phyloP scores from a whole-genome alignment of 2,113 vertebrate species.

The Xiphophorus hellerii region DNA sequence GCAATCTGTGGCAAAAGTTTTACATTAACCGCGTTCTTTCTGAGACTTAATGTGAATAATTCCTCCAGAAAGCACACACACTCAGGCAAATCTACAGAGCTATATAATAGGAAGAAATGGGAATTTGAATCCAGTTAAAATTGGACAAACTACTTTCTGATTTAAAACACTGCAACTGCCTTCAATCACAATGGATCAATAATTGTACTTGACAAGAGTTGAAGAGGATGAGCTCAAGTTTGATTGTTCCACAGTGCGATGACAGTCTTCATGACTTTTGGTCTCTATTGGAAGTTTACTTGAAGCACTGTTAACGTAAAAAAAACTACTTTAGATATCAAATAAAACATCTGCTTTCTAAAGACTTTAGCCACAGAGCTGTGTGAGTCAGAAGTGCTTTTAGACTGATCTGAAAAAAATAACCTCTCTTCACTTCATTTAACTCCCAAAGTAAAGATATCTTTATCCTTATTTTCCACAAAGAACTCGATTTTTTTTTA shows the following conservation, averaged over 20 bases:
- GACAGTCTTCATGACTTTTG: neutral
- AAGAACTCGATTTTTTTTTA: neutral
- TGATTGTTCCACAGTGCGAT: neutral
- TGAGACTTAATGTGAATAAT: neutral
- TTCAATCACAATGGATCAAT: neutral
- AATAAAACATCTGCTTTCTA: neutral
- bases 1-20: neutral
- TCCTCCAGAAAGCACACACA: neutral
- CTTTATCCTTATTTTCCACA: constrained; percentile 4
- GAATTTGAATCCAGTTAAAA: neutral
- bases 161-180: neutral
- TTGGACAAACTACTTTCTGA: neutral
- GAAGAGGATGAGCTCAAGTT: neutral
- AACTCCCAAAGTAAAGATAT: neutral
- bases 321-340: neutral
- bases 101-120: neutral
- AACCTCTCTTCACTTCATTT: neutral
- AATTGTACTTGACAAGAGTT: neutral
- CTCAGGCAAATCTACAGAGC: neutral
- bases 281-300: neutral
- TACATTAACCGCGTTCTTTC: neutral
- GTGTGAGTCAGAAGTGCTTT: neutral
- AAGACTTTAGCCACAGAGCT: neutral
- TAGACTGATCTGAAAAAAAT: neutral
- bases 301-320: neutral